Conservation (phyloP, 2,113 vertebrate genomes). For the Seriola quinqueradiata region DNA sequence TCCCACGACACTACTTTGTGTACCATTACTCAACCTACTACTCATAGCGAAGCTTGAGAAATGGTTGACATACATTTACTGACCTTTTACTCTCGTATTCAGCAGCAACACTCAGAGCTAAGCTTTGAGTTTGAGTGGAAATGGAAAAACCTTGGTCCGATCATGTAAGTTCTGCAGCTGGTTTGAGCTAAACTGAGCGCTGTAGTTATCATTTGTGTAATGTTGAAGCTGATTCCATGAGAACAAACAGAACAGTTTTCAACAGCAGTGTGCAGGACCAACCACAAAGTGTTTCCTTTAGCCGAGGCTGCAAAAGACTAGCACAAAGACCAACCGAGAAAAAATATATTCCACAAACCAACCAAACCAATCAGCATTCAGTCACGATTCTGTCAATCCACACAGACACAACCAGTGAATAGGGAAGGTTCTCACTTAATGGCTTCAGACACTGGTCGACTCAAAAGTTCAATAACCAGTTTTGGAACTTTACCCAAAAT, state of each 20-base stretch:
- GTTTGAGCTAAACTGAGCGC: conserved; percentile 5
- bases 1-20: too few relatives aligned
- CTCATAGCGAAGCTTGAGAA: background rate
- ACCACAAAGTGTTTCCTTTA: conserved; percentile 29
- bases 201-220: background rate
- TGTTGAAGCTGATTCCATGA: conserved; percentile 42
- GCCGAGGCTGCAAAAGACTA: conserved; percentile 27
- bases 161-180: background rate
- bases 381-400: background rate
- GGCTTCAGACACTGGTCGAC: background rate
- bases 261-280: conserved; percentile 52
- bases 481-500: too few relatives aligned
- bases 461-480: background rate
- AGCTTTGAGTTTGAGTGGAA: background rate
- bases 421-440: background rate
- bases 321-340: background rate
- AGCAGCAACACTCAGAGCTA: background rate
- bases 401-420: background rate
- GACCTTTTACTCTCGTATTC: background rate
- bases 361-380: background rate
- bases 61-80: background rate
- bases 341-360: background rate
- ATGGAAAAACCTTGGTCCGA: background rate
- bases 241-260: conserved; percentile 31
- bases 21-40: background rate